These are phyloP conservation scores for Notolepis coatsorum DNA, from an alignment of 2,797 vertebrate genomes.

Conservation along the genomic window DNA sequence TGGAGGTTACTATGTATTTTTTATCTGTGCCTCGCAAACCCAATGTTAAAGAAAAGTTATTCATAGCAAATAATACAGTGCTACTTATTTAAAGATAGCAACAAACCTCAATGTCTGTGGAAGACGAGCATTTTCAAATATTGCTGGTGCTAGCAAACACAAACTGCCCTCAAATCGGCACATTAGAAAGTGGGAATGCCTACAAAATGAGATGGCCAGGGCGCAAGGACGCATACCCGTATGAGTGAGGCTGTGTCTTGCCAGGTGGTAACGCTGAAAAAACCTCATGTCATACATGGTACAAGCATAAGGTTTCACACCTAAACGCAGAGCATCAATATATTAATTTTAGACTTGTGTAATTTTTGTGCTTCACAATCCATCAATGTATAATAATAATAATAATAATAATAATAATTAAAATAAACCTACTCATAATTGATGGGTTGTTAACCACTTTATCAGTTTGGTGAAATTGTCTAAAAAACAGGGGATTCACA, in stretches of 20 bases:
- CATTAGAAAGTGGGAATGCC: too few species aligned
- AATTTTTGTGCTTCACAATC: constrained; percentile 59
- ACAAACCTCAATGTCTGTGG: too few species aligned
- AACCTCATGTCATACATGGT: constrained; percentile 87
- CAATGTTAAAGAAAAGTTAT: too few species aligned
- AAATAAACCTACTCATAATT: constrained; percentile 50
- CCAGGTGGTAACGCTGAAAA: constrained; percentile 86
- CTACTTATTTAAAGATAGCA: too few species aligned
- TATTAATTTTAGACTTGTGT: constrained; percentile 64
- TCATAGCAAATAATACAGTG: too few species aligned
- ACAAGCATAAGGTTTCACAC: constrained; percentile 86
- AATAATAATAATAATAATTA: background rate
- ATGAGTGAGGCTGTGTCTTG: constrained; percentile 86
- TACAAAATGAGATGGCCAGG: constrained; percentile 71
- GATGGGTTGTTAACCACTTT: constrained; percentile 77
- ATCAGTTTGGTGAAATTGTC: constrained; percentile 14
- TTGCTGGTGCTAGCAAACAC: too few species aligned
- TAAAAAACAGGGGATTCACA: constrained; percentile 12
- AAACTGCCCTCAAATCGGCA: too few species aligned
- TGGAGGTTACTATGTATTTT: too few species aligned
- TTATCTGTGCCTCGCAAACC: too few species aligned
- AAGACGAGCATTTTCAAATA: too few species aligned
- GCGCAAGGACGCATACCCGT: constrained; percentile 81
- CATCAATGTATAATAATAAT: constrained; percentile 54
- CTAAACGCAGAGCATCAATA: constrained; percentile 81